phyloP scores from a whole-genome alignment of 2,797 vertebrate genomes.

The Somateria mollissima region DNA sequence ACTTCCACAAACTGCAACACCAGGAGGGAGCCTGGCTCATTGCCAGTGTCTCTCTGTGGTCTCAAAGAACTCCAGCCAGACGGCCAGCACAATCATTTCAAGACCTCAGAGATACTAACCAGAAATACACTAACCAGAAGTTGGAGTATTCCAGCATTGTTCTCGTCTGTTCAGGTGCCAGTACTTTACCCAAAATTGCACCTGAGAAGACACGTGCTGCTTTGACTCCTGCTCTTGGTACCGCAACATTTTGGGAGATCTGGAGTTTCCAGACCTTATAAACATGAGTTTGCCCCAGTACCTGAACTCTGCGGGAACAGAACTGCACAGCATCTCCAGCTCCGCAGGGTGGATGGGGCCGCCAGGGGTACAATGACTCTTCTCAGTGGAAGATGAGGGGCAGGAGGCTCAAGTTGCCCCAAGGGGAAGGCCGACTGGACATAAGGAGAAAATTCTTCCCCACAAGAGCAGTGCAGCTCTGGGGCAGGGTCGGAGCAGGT shows the following conservation, averaged over 20 bases:
- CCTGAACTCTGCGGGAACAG: not conserved
- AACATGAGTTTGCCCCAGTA: not conserved
- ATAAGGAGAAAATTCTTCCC: not conserved
- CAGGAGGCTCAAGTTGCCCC: not conserved
- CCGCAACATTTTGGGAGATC: not conserved
- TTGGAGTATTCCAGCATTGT: not conserved
- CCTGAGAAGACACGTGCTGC: not conserved
- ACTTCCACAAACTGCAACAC: rapidly evolving
- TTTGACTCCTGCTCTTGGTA: not conserved
- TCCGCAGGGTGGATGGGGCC: not conserved
- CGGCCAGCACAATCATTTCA: not conserved
- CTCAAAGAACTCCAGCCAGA: rapidly evolving
- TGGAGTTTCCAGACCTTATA: not conserved
- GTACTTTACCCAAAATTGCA: not conserved
- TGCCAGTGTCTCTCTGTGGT: not conserved
- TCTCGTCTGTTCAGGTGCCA: not conserved
- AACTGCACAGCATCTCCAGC: not conserved
- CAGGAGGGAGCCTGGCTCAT: not conserved
- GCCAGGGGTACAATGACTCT: rapidly evolving
- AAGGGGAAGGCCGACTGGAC: not conserved
- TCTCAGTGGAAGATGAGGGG: not conserved
- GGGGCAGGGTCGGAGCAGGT: not conserved
- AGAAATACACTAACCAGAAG: not conserved
- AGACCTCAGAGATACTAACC: not conserved
- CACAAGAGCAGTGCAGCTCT: not conserved